phyloP scores from a whole-genome alignment of 1,140 invertebrate species.

The Piezodorus guildinii region DNA sequence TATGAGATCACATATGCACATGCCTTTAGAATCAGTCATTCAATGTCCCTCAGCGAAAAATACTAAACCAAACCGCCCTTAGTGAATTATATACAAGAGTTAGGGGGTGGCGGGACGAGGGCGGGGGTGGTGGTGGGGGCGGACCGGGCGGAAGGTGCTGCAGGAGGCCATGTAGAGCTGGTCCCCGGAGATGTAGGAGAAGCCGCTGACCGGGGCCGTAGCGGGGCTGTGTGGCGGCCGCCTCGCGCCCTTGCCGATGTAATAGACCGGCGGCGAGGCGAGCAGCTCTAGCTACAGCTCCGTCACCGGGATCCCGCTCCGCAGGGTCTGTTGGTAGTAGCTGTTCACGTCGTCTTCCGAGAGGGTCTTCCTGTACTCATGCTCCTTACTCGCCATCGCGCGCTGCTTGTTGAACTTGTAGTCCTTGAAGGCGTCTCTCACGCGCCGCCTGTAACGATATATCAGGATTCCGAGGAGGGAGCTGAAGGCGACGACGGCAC shows the following conservation, averaged over 20 bases:
- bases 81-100: background rate
- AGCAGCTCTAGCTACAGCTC: constrained; percentile 84
- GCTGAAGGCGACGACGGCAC: constrained; percentile 51
- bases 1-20: no score
- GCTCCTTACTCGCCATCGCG: constrained; percentile 62
- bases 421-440: constrained; percentile 66
- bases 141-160: constrained; percentile 21
- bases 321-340: constrained; percentile 42
- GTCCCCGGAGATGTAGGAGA: constrained; percentile 60
- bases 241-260: constrained; percentile 39
- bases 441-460: constrained; percentile 59
- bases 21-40: no score
- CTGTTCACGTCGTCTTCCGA: constrained; percentile 58
- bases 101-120: background rate
- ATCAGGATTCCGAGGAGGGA: constrained; percentile 55
- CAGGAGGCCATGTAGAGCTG: constrained; percentile 23
- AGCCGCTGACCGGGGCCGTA: constrained; percentile 33
- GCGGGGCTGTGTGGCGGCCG: constrained; percentile 33
- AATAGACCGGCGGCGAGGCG: constrained; percentile 42
- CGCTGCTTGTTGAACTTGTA: constrained; percentile 66
- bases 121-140: background rate
- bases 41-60: no score
- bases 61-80: no score
- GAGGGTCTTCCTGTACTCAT: constrained; percentile 78
- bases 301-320: constrained; percentile 69